Base-by-base conservation (phyloP, 2,797 vertebrate species). In the Vultur gryphus region DNA sequence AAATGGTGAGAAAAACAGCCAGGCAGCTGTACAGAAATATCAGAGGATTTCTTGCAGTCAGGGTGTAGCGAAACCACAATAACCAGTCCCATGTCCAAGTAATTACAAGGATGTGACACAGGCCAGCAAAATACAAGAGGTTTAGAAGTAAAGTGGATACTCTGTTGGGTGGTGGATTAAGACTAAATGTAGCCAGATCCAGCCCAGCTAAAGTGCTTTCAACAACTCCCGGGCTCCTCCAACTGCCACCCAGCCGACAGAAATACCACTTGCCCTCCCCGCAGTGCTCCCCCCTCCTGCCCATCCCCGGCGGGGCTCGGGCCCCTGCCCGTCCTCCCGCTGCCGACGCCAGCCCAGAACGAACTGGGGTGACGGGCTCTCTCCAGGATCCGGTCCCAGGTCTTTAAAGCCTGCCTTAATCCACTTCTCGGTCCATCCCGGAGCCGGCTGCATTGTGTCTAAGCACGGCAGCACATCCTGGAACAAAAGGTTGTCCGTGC, bases 381-480 rank as follows among this genome's bases (percentile, higher is more conserved):
- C 76, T 37, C n/a, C 44, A 13, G 39, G 6, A 24, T 7, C 85
- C 3, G 3, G 17, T 25, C 37, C 67, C n/a, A 33, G 41, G 18
- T 24, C 76, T 18, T 39, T 5, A 46, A 49, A 71, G 3, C 77
- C 58, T 64, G n/a, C 64, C 62, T 13, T 17, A 19, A 49, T 2
- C 16, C 31, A 15, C 13, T 44, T 19, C 23, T 3, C 3, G 1
- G 15, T 13, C 57, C 25, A 16, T 13, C n/a, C 49, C 2, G 0
- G 0, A 19, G 26, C 72, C 10, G 39, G 9, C 85, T 46, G 73
- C 31, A 3, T 4, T 5, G 3, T 2, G 6, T 5, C 57, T 9
- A n/a, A 35, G 66, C 41, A 24, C 7, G 0, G 62, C 71, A 48
- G 39, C 11, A 0, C 0, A 8, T 21, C 79, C 61, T 4, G 25